These are phyloP conservation scores for Acanthosepion lycidas DNA, from an alignment of 2,888 invertebrate genomes.

Conservation along the genomic window DNA sequence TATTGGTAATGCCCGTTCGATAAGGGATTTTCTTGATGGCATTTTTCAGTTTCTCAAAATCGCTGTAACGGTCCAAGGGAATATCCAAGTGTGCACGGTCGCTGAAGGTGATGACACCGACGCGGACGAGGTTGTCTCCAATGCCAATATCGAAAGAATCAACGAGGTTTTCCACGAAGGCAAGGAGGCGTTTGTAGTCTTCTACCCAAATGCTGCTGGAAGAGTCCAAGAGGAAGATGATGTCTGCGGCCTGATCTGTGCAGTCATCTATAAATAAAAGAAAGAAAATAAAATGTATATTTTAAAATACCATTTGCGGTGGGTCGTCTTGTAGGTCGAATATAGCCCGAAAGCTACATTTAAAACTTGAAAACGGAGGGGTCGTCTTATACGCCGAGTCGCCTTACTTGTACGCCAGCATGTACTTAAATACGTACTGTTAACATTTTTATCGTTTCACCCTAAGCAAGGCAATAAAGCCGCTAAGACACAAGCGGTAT, in stretches of 20 bases:
- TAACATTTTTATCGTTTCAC: too few species aligned
- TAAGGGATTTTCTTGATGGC: conserved; percentile 54
- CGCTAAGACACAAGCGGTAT: too few species aligned
- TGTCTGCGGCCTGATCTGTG: conserved; percentile 62
- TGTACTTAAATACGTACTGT: too few species aligned
- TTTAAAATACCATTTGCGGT: background rate
- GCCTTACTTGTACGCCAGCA: too few species aligned
- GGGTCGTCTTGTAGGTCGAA: too few species aligned
- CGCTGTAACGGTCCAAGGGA: conserved; percentile 54
- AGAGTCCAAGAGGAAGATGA: conserved; percentile 63
- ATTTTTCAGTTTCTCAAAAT: conserved; percentile 52
- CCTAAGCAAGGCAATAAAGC: too few species aligned
- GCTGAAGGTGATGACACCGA: conserved; percentile 61
- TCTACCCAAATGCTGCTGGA: conserved; percentile 66
- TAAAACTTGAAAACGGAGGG: too few species aligned
- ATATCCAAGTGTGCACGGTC: conserved; percentile 55
- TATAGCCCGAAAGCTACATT: too few species aligned
- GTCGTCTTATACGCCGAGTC: too few species aligned
- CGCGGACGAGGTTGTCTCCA: conserved; percentile 54
- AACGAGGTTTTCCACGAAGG: conserved; percentile 59
- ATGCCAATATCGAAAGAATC: conserved; percentile 58
- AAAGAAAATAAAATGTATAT: background rate
- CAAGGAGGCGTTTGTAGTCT: conserved; percentile 63
- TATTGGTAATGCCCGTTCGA: conserved; percentile 42
- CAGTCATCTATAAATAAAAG: conserved; percentile 53